phyloP scores from a whole-genome alignment of 2,797 vertebrate species.

The Myotis planiceps region DNA sequence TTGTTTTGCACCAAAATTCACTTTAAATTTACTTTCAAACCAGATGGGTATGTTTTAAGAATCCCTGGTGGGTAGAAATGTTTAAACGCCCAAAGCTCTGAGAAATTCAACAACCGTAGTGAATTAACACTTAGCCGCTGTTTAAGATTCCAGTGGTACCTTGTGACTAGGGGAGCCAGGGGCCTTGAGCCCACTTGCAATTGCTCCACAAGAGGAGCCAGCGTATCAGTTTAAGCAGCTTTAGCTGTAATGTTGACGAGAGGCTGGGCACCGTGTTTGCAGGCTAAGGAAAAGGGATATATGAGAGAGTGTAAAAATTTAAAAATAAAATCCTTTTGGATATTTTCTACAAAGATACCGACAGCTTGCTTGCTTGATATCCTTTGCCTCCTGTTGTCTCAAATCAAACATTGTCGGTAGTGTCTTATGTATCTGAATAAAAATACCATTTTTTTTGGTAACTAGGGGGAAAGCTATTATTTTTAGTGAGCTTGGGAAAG shows the following conservation, averaged over 20 bases:
- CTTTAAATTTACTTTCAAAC: conserved; percentile 13
- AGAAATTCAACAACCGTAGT: background rate
- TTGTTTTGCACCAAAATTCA: background rate
- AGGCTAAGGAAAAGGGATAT: conserved; percentile 41
- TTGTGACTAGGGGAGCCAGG: background rate
- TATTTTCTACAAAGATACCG: background rate
- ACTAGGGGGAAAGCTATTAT: background rate
- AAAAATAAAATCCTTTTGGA: conserved; percentile 38
- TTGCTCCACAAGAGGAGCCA: background rate
- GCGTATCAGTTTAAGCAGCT: conserved; percentile 22
- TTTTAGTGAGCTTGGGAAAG: background rate
- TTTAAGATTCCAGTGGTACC: background rate
- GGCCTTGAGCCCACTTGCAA: background rate
- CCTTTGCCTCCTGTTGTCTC: conserved; percentile 46
- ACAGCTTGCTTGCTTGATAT: background rate
- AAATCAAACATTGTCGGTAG: background rate
- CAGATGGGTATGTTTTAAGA: conserved; percentile 4
- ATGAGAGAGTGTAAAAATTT: background rate
- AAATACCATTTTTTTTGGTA: conserved; percentile 11
- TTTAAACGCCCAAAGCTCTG: background rate
- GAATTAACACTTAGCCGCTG: background rate
- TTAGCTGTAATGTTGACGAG: conserved; percentile 1
- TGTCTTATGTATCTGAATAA: background rate
- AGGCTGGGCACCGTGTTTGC: conserved; percentile 46
- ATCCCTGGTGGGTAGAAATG: background rate